Evolutionary conservation across 2,797 vertebrate genomes (phyloP).

Genomic region (Eurystomus glaucurus): DNA sequence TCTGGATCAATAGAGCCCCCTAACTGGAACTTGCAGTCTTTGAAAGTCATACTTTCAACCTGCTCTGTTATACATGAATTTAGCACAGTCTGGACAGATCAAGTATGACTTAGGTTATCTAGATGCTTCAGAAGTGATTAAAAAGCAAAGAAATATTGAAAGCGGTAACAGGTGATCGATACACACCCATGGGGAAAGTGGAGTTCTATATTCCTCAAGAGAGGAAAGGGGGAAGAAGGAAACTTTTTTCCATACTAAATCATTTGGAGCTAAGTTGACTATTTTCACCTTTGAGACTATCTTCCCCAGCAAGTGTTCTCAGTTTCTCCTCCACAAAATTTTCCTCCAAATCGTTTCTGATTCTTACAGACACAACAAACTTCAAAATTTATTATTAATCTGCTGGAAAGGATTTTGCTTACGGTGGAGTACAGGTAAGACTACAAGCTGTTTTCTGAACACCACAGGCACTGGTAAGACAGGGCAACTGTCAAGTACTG

Average conservation of each 20-base stretch:
- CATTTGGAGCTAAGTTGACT: background rate
- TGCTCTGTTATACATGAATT: background rate
- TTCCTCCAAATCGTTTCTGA: background rate
- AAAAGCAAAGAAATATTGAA: background rate
- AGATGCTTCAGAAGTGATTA: background rate
- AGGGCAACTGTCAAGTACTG: background rate
- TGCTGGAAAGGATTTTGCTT: background rate
- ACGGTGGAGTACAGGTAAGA: background rate
- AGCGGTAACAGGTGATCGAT: background rate
- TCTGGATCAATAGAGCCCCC: background rate
- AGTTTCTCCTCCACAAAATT: background rate
- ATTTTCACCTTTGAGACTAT: background rate
- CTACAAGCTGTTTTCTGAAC: background rate
- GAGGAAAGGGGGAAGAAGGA: background rate
- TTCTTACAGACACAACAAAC: background rate
- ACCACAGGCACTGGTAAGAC: background rate
- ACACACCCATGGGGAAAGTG: background rate
- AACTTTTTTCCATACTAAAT: background rate
- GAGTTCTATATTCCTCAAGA: background rate
- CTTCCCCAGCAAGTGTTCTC: background rate
- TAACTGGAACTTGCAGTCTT: background rate
- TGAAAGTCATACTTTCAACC: background rate
- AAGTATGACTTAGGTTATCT: background rate
- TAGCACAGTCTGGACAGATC: background rate
- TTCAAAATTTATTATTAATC: background rate